Evolutionary conservation across 2,797 vertebrate species (phyloP).

Genomic region (Intellagama lesueurii): DNA sequence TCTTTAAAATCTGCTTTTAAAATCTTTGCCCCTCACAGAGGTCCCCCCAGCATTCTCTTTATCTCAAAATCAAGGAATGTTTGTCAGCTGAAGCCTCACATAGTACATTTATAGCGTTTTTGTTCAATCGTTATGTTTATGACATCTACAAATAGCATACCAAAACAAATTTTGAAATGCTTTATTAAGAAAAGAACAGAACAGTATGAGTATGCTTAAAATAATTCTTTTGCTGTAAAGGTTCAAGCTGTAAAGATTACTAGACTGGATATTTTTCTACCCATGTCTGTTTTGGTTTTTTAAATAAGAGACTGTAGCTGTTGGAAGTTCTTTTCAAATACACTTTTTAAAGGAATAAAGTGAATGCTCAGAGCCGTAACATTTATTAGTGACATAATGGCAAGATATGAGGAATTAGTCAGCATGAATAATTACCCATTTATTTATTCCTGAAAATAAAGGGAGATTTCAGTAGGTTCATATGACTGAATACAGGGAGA

Average conservation of each 20-base stretch:
- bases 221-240: not conserved
- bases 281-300: not conserved
- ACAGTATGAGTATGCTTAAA: too few species aligned
- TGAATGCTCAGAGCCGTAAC: not conserved
- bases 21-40: not conserved
- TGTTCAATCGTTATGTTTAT: constrained; percentile 23
- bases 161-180: not conserved
- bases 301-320: not conserved
- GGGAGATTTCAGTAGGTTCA: not conserved
- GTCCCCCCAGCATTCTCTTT: constrained; percentile 38
- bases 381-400: not conserved
- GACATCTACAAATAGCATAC: constrained; percentile 44
- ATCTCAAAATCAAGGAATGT: not conserved
- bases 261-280: not conserved
- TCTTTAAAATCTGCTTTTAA: constrained; percentile 7
- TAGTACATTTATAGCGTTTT: constrained; percentile 28
- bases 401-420: not conserved
- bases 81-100: not conserved
- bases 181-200: constrained; percentile 32
- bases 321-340: not conserved
- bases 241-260: not conserved
- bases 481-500: not conserved
- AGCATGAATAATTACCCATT: not conserved
- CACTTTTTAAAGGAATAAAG: not conserved
- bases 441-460: not conserved